These are phyloP conservation scores for Drosophila recens DNA, from an alignment of 2,888 invertebrate species.

Conservation along the genomic window DNA sequence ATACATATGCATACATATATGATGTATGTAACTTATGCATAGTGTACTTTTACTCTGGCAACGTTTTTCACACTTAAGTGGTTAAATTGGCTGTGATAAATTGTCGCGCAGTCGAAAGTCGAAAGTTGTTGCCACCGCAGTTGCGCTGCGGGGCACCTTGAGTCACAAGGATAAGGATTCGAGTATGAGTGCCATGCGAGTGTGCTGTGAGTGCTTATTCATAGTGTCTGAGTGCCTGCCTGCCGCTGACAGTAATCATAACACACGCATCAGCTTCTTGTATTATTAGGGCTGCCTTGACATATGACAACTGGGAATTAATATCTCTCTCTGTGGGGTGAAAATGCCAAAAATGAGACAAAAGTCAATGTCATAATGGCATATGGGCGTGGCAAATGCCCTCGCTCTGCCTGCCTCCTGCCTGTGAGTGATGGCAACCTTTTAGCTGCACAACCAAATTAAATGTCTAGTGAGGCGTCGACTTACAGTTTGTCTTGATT, in stretches of 20 bases:
- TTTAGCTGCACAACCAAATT: conserved; percentile 70
- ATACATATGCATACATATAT: background rate
- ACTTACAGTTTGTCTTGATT: conserved; percentile 52
- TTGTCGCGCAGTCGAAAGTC: conserved; percentile 66
- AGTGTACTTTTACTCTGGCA: conserved; percentile 46
- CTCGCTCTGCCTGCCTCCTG: conserved; percentile 13
- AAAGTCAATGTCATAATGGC: conserved; percentile 66
- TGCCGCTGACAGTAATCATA: conserved; percentile 79
- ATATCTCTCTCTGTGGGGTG: conserved; percentile 34
- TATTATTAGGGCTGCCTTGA: conserved; percentile 75
- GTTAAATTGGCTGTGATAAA: conserved; percentile 82
- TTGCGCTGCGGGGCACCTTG: conserved; percentile 67
- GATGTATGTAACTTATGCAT: conserved; percentile 27
- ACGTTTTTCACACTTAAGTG: conserved; percentile 79
- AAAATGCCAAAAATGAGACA: conserved; percentile 38
- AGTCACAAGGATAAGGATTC: conserved; percentile 64
- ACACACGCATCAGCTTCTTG: conserved; percentile 72
- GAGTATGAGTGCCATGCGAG: conserved; percentile 29
- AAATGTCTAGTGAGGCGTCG: conserved; percentile 64
- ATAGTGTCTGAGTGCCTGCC: conserved; percentile 55
- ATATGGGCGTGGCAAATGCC: conserved; percentile 8
- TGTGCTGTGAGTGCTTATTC: conserved; percentile 63
- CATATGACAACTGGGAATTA: conserved; percentile 80
- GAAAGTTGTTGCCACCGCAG: conserved; percentile 66
- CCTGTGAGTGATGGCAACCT: conserved; percentile 74